Evolutionary conservation across 2,113 vertebrate species (phyloP), one percentile per base, ranked within the genome.

Genomic region (Pseudorhombus dupliciocellatus): DNA sequence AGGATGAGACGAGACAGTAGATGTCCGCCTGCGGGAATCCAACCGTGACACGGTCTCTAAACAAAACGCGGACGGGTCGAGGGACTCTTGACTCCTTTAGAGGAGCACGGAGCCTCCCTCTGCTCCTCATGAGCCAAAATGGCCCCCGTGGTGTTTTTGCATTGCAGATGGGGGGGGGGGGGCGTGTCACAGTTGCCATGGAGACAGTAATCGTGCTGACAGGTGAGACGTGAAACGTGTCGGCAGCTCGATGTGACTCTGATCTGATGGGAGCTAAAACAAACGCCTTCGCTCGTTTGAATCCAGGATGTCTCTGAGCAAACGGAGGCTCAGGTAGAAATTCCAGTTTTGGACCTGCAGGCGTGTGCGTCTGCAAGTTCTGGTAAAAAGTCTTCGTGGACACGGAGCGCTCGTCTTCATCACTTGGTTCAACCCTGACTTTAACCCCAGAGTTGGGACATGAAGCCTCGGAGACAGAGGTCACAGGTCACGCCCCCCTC

Each of bases 171-270:
- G 9, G 12, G 42, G 18, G 7, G 42, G 14, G 22, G 46, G 55
- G 42, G 69, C 7, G 28, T 51, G 75, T 50, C 46, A 5, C 3
- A 3, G 80, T 85, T 77, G 58, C 75, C 69, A 63, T 62, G 73
- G 80, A 79, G 64, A 79, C 69, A 9, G 44, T 28, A 5, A 62
- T 73, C 61, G 5, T 6, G 11, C 66, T 61, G 77, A 76, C 80
- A 88, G 80, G 78, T 77, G 78, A 79, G 77, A 75, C 15, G n/a
- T n/a, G n/a, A n/a, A n/a, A n/a, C n/a, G 18, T 18, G 42, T 46
- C 18, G 16, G 42, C n/a, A 44, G 42, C 16, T 44, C 15, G 3
- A 34, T 10, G 11, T 37, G 34, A n/a, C n/a, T n/a, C n/a, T n/a
- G n/a, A n/a, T n/a, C n/a, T n/a, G n/a, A n/a, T n/a, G n/a, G n/a